Base-by-base conservation (phyloP, 2,113 vertebrate genomes). In the Mesembrinibis cayennensis region DNA sequence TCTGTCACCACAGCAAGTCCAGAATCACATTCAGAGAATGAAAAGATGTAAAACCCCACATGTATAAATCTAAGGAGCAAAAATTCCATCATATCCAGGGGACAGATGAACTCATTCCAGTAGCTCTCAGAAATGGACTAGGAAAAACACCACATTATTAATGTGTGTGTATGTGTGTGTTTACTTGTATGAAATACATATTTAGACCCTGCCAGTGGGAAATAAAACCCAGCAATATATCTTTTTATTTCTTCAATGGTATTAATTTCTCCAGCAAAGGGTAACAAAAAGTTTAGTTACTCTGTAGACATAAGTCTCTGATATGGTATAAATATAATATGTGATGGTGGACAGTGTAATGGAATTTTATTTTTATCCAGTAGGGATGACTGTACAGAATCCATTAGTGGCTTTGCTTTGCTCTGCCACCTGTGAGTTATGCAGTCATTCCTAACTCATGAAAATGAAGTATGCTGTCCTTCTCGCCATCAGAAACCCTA, bases 351-450 rank as follows among this genome's bases (percentile, higher is more conserved):
- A 82, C 77, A 86, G 29, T 93, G 63, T 96, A 97, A 97, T 90
- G 88, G 87, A 89, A 97, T 97, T 91, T 95, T 87, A 93, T 97
- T 97, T 97, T 94, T 87, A 95, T 94, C 91, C 83, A 89, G 50
- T 90, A 97, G 82, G 80, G 95, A 82, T 92, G 83, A 92, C 94
- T 96, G 82, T 94, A 95, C 89, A 93, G 94, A 97, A 97, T 96
- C 87, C 92, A 94, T 86, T 96, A 97, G 77, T 69, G 70, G 66
- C 34, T 92, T 96, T 63, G 72, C 69, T 97, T 89, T 93, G 65
- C 94, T 97, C 94, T 95, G 88, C 90, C 97, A 96, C 95, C 84
- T 91, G 84, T 97, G 96, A 97, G 89, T 97, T 97, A 95, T 96
- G 87, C 61, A 95, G 66, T 96, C 89, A 93, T 96, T 97, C 95